A percentile compares a stretch with the other conserved stretches of the same genome.
Evolutionary conservation across 2,888 invertebrate species (phyloP).

Genomic region (Lypha dubia): DNA sequence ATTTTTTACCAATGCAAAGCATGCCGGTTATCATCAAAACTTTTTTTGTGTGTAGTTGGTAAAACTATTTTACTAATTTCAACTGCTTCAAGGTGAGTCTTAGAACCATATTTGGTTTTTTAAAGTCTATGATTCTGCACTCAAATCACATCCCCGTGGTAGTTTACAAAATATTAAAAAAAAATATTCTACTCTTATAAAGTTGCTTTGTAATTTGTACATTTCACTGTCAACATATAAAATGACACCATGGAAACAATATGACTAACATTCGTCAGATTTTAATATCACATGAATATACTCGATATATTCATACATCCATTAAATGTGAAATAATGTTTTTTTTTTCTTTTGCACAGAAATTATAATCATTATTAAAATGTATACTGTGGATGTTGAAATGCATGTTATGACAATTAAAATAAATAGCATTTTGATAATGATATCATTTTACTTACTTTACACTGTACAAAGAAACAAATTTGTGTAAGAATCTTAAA

Average conservation of each 20-base stretch:
- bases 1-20: too few relatives aligned
- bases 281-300: constrained; percentile 23
- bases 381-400: constrained; percentile 35
- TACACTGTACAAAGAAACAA: constrained; percentile 36
- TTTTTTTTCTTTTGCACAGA: not conserved
- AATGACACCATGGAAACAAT: not conserved
- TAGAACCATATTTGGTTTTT: too few relatives aligned
- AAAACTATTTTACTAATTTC: too few relatives aligned
- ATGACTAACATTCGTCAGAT: constrained; percentile 19
- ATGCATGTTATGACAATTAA: constrained; percentile 36
- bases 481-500: constrained; percentile 25
- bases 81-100: too few relatives aligned
- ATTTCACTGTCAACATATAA: not conserved
- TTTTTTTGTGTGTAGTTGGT: too few relatives aligned
- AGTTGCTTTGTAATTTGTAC: not conserved
- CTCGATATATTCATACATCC: not conserved
- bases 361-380: not conserved
- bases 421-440: constrained; percentile 15
- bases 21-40: too few relatives aligned
- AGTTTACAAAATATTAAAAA: too few relatives aligned
- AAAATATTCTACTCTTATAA: not conserved
- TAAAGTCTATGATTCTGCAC: too few relatives aligned
- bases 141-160: too few relatives aligned
- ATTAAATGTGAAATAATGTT: not conserved
- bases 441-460: constrained; percentile 54